Evolutionary conservation across 2,888 invertebrate species (phyloP).

Genomic region (Trichopoda pennipes): DNA sequence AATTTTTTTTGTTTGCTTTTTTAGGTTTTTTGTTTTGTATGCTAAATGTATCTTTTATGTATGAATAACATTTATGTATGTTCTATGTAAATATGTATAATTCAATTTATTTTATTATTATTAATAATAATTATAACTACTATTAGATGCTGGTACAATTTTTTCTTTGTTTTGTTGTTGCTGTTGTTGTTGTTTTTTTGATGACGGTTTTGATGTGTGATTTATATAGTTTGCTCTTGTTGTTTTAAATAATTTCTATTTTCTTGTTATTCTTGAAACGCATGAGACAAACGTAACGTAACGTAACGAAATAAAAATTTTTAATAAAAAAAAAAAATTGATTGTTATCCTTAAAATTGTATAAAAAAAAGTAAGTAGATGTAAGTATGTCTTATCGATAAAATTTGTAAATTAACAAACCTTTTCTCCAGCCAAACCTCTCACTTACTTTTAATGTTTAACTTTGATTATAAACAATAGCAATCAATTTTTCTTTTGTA

Average conservation of each 20-base stretch:
- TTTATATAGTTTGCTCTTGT: slow-evolving; percentile 66
- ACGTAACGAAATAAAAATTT: neutral
- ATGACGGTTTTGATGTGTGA: slow-evolving; percentile 63
- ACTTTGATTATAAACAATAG: slow-evolving; percentile 26
- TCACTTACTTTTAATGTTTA: slow-evolving; percentile 45
- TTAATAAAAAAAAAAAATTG: no score
- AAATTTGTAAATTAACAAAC: slow-evolving; percentile 31
- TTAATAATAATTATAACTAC: slow-evolving; percentile 61
- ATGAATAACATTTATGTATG: slow-evolving; percentile 41
- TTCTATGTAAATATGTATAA: slow-evolving; percentile 54
- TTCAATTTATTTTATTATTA: slow-evolving; percentile 48
- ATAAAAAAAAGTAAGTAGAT: slow-evolving; percentile 42
- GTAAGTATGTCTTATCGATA: neutral
- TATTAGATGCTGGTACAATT: slow-evolving; percentile 62
- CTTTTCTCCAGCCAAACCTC: slow-evolving; percentile 17
- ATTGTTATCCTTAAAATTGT: slow-evolving; percentile 58
- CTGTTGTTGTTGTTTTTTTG: slow-evolving; percentile 53
- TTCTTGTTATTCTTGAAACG: slow-evolving; percentile 1
- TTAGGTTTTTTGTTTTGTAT: slow-evolving; percentile 55
- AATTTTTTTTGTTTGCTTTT: slow-evolving; percentile 16
- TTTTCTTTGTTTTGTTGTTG: no score
- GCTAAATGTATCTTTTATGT: slow-evolving; percentile 37
- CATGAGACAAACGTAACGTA: slow-evolving; percentile 10
- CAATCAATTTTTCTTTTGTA: slow-evolving; percentile 53
- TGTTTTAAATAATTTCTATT: slow-evolving; percentile 48